Conservation (phyloP, 2,113 vertebrate genomes). For the Cygnus buccinator region DNA sequence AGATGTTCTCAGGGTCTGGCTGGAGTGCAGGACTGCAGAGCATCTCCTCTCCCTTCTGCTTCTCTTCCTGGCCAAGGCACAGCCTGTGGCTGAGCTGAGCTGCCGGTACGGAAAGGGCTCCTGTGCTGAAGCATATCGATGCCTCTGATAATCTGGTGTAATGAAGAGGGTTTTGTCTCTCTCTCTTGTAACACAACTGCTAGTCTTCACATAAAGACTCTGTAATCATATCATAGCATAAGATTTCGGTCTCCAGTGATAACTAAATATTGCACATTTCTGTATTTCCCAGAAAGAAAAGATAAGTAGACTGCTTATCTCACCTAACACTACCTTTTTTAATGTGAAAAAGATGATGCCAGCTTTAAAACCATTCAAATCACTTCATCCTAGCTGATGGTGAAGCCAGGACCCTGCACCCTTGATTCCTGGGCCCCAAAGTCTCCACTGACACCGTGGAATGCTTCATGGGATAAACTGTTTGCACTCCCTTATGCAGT, state of each 20-base stretch:
- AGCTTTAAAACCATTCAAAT: neutral
- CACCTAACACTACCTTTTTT: neutral
- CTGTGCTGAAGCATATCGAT: accelerated
- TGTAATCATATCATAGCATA: neutral
- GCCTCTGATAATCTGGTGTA: neutral
- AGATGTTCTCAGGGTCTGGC: neutral
- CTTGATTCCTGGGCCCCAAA: neutral
- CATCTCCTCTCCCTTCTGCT: neutral
- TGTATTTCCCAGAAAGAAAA: neutral
- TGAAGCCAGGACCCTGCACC: neutral
- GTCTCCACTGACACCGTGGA: neutral
- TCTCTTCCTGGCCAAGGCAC: neutral
- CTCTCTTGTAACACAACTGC: neutral
- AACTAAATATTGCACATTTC: neutral
- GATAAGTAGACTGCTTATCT: neutral
- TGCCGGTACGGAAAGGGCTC: neutral
- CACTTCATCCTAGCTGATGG: neutral
- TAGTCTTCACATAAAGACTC: neutral
- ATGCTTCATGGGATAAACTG: neutral
- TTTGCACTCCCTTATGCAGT: neutral
- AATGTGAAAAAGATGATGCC: neutral
- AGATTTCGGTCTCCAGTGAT: accelerated
- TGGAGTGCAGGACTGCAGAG: neutral
- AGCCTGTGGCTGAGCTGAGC: neutral
- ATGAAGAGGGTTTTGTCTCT: neutral